A percentile compares a stretch with the other conserved stretches of the same genome.
Conservation (phyloP, 2,888 invertebrate species). For the Gastracanthus pulcherrimus region DNA sequence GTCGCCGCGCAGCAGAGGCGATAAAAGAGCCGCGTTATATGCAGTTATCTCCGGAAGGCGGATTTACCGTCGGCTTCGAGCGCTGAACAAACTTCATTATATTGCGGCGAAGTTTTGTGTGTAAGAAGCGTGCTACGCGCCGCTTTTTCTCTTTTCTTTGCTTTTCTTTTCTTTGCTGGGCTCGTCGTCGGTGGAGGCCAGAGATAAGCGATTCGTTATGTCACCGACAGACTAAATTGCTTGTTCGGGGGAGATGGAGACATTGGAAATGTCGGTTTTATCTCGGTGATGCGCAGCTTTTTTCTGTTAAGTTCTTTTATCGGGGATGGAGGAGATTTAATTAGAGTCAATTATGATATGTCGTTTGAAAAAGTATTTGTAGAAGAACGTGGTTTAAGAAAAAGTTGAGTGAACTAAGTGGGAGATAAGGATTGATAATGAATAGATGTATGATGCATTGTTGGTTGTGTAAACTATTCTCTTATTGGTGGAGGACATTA, state of each 20-base stretch:
- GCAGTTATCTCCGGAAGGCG: not conserved
- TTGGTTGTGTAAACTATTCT: too few relatives aligned
- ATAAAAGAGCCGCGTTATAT: not conserved
- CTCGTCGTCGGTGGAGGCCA: not conserved
- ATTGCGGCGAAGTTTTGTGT: not conserved
- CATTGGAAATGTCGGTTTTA: not conserved
- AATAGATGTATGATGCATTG: too few relatives aligned
- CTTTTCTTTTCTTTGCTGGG: not conserved
- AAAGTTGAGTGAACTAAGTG: too few relatives aligned
- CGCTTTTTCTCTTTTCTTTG: not conserved
- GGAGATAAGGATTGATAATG: too few relatives aligned
- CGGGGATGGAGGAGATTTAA: not conserved
- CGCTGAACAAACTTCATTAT: conserved; percentile 6
- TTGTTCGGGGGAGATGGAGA: not conserved
- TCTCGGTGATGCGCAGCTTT: not conserved
- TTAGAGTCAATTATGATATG: not conserved
- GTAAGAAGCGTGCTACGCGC: not conserved
- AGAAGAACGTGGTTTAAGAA: too few relatives aligned
- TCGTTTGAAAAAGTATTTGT: not conserved
- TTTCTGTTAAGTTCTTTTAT: not conserved
- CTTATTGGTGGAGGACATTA: too few relatives aligned
- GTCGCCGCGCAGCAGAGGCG: too few relatives aligned
- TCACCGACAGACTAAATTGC: not conserved
- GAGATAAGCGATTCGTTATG: conserved; percentile 8
- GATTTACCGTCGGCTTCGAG: not conserved